A percentile compares a stretch with the other conserved stretches of the same genome.
These are phyloP conservation scores for Drosophila yooni DNA, from an alignment of 2,888 invertebrate species.

Conservation along the genomic window DNA sequence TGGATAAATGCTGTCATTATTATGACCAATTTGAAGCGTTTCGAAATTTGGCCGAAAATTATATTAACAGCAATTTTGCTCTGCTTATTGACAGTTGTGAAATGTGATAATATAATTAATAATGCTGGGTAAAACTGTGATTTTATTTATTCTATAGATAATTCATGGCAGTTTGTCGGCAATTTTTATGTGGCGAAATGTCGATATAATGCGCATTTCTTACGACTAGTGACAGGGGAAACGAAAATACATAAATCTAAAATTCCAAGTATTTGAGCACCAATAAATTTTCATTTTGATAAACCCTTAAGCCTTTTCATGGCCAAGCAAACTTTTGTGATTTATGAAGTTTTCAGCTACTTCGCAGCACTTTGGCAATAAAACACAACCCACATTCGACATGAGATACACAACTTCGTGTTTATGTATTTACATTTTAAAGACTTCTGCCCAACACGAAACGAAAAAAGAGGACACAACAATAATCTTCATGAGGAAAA, in stretches of 20 bases:
- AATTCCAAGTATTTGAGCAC: slow-evolving; percentile 72
- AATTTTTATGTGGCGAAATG: slow-evolving; percentile 13
- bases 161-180: slow-evolving; percentile 11
- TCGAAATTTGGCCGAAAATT: slow-evolving; percentile 36
- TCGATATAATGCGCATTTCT: slow-evolving; percentile 36
- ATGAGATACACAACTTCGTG: slow-evolving; percentile 51
- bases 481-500: slow-evolving; percentile 45
- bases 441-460: slow-evolving; percentile 38
- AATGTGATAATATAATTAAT: slow-evolving; percentile 29
- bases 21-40: slow-evolving; percentile 4
- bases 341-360: slow-evolving; percentile 75
- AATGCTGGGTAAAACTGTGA: slow-evolving; percentile 19
- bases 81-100: neutral
- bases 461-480: neutral
- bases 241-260: slow-evolving; percentile 69
- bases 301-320: slow-evolving; percentile 78
- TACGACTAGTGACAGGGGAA: neutral
- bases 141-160: slow-evolving; percentile 3
- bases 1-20: slow-evolving; percentile 37
- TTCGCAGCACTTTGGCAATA: slow-evolving; percentile 66
- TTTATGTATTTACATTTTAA: slow-evolving; percentile 67
- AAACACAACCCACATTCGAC: slow-evolving; percentile 61
- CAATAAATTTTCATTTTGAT: slow-evolving; percentile 79
- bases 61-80: slow-evolving; percentile 50
- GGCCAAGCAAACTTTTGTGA: slow-evolving; percentile 79